phyloP scores from a whole-genome alignment of 2,113 vertebrate species.

The Chloropsis hardwickii region DNA sequence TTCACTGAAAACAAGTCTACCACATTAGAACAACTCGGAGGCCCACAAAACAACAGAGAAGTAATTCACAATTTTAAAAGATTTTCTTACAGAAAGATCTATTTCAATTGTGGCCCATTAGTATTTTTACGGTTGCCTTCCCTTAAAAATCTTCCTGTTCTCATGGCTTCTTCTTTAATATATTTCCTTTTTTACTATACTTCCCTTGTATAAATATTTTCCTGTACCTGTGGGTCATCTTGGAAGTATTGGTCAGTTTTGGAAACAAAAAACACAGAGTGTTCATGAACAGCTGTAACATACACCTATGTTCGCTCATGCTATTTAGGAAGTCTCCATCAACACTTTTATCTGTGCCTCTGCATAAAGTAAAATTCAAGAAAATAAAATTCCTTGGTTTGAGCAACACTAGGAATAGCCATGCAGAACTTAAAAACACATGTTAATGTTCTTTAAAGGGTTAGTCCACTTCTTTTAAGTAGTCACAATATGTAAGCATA shows the following conservation, averaged over 20 bases:
- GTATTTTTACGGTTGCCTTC: not conserved
- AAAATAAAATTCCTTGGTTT: not conserved
- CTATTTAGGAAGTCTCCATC: not conserved
- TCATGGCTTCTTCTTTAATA: not conserved
- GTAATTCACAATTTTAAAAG: not conserved
- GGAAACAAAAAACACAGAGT: not conserved
- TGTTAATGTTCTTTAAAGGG: not conserved
- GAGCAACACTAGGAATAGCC: not conserved
- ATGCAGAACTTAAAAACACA: not conserved
- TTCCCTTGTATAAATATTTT: not conserved
- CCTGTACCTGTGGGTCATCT: not conserved
- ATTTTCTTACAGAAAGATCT: slow-evolving; percentile 5
- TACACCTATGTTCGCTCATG: not conserved
- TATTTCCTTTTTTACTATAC: not conserved
- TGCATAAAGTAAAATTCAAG: not conserved
- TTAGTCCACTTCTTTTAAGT: not conserved
- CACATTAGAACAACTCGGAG: not conserved
- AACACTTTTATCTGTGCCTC: not conserved
- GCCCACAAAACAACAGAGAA: not conserved
- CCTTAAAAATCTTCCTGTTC: not conserved
- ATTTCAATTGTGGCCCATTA: not conserved
- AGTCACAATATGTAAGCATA: not conserved
- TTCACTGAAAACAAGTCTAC: not conserved
- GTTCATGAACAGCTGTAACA: not conserved
- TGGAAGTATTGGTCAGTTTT: not conserved